These are phyloP conservation scores for Lasiurus borealis DNA, from an alignment of 2,113 vertebrate genomes.

Conservation along the genomic window DNA sequence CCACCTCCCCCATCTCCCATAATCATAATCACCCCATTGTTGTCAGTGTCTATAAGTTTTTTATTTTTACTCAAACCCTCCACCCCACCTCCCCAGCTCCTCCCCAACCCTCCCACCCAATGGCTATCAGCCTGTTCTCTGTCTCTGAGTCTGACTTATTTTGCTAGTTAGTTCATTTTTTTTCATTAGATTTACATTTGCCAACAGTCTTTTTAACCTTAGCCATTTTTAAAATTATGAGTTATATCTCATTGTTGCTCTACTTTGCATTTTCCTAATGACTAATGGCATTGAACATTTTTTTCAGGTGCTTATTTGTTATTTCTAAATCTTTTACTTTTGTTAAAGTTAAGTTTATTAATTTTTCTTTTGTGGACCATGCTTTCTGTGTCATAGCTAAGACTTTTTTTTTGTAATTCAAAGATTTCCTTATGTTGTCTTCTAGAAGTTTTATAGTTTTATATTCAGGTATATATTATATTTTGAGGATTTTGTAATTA, in stretches of 20 bases:
- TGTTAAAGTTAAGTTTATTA: neutral
- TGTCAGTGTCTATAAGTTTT: too few relatives aligned
- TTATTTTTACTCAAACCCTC: too few relatives aligned
- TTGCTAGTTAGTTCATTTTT: too few relatives aligned
- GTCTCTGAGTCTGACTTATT: too few relatives aligned
- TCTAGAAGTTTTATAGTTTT: neutral
- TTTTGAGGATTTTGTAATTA: neutral
- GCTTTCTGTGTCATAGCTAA: neutral
- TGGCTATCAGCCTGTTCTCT: too few relatives aligned
- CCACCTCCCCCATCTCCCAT: too few relatives aligned
- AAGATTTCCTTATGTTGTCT: neutral
- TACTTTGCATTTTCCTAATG: neutral
- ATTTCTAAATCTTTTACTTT: neutral
- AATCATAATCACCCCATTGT: too few relatives aligned
- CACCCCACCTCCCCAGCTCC: too few relatives aligned
- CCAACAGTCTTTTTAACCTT: neutral
- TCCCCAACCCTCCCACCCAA: too few relatives aligned
- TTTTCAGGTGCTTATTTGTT: constrained; percentile 51
- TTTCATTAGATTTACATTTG: neutral
- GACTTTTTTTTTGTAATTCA: neutral
- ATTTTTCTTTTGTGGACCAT: neutral
- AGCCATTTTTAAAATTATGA: neutral
- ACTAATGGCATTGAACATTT: neutral
- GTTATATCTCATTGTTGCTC: neutral
- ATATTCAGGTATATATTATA: neutral